Evolutionary conservation across 1,140 invertebrate species (phyloP), one percentile per base, ranked within the genome.

Genomic region (Matsumurasca onukii): DNA sequence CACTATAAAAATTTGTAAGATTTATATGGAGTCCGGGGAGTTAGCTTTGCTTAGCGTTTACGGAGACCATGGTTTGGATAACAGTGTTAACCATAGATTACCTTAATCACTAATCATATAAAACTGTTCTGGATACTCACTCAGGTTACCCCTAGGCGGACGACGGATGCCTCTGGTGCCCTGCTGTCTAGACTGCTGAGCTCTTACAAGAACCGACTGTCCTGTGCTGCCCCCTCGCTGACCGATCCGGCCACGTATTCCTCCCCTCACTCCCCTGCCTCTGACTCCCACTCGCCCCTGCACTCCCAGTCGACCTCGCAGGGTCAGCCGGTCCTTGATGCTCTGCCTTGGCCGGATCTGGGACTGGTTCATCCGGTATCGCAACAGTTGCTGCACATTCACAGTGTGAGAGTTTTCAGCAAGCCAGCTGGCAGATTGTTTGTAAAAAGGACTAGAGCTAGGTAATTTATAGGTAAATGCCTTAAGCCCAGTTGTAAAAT

Each of bases 321-420:
- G 66, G 39, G 27, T 61, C 3, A 78, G 68, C 17, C 77, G 72
- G 63, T 80, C 78, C 72, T 77, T 77, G 3, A 73, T 55, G 27
- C 59, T 51, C 15, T 51, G 61, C 25, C 52, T 45, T 20, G 66
- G 65, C n/a, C 39, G 66, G 3, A 51, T 61, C 17, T 66, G 69
- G 9, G 64, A 52, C 27, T 69, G 65, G 3, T 80, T 80, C n/a
- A 82, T 72, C 31, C 80, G 72, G 66, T 82, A 80, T 62, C 78
- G 76, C 22, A 82, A 61, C 34, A 74, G 78, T 66, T 66, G 70
- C 71, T 75, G 67, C n/a, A n/a, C n/a, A n/a, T n/a, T n/a, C n/a
- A n/a, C n/a, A n/a, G n/a, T n/a, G n/a, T n/a, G n/a, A n/a, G n/a
- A n/a, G n/a, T n/a, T n/a, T n/a, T n/a, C n/a, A n/a, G n/a, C n/a